Base-by-base conservation (phyloP, 2,797 vertebrate genomes). In the Spatula clypeata region DNA sequence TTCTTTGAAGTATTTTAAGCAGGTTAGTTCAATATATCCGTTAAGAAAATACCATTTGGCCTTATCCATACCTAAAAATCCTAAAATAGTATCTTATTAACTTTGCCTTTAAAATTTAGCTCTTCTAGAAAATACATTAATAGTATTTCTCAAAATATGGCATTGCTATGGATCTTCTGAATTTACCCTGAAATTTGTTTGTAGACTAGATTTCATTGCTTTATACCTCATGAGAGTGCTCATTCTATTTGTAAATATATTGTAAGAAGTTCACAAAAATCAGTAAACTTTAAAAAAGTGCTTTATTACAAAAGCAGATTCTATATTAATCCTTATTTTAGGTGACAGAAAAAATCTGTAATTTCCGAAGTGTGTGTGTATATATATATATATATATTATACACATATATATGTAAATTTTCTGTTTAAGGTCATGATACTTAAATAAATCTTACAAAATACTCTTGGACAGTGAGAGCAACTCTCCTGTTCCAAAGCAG, bases 1-100 rank as follows among this genome's bases (percentile, higher is more conserved):
- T 94, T 99, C 99, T 31, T 96, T 99, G 45, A 99, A 99, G 85
- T 99, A 99, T 96, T 99, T 99, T 97, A 99, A 99, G 94, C 98
- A 99, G 94, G 95, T 98, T 87, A 90, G 62, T 60, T 73, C 70
- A 49, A 44, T 66, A 13, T 5, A 16, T 70, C 15, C 71, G 84
- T 19, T 13, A 72, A 66, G 13, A 85, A 94, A 61, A 86, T 45
- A 65, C 4, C 6, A 31, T 75, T 86, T 93, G 51, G 4, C 2
- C 23, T 73, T 62, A 53, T 6, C 4, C 6, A 36, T 53, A 11
- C 19, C 57, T 74, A 69, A 61, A 85, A 45, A 11, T 6, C 19
- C 15, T 61, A 45, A 86, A 72, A 82, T 17, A 77, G 4, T 26
- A 40, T 34, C 34, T 69, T 61, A 74, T 10, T 66, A 71, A 79